Evolutionary conservation across 1,140 invertebrate genomes (phyloP).

Genomic region (Mercenaria mercenaria): DNA sequence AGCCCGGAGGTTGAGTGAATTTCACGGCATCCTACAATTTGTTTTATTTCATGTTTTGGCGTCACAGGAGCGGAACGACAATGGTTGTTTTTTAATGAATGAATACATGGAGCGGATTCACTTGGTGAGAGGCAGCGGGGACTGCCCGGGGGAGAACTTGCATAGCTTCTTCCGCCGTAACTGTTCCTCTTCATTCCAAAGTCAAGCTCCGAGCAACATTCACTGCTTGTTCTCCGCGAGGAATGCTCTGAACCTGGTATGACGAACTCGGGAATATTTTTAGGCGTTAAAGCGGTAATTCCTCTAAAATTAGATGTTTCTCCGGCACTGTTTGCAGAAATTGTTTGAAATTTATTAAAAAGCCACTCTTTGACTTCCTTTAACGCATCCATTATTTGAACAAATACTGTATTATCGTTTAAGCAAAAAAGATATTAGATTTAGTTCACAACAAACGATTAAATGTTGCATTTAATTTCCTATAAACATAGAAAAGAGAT

Average conservation of each 20-base stretch:
- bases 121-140: constrained; percentile 8
- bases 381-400: constrained; percentile 75
- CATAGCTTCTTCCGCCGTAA: constrained; percentile 45
- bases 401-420: neutral
- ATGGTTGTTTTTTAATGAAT: neutral
- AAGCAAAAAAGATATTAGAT: neutral
- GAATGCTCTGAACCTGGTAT: constrained; percentile 81
- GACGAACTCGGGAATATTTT: constrained; percentile 82
- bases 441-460: neutral
- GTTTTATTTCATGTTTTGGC: constrained; percentile 75
- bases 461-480: neutral
- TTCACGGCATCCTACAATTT: constrained; percentile 35
- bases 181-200: constrained; percentile 41
- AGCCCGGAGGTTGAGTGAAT: constrained; percentile 60
- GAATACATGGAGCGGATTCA: constrained; percentile 46
- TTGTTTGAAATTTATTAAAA: constrained; percentile 75
- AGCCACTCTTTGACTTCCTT: constrained; percentile 81
- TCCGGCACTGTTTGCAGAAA: neutral
- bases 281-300: constrained; percentile 75
- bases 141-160: constrained; percentile 30
- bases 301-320: constrained; percentile 1
- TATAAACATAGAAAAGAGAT: too few species aligned
- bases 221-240: constrained; percentile 78
- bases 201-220: constrained; percentile 68
- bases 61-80: constrained; percentile 77